Conservation (phyloP, 2,888 invertebrate genomes). For the Cepaea hortensis region DNA sequence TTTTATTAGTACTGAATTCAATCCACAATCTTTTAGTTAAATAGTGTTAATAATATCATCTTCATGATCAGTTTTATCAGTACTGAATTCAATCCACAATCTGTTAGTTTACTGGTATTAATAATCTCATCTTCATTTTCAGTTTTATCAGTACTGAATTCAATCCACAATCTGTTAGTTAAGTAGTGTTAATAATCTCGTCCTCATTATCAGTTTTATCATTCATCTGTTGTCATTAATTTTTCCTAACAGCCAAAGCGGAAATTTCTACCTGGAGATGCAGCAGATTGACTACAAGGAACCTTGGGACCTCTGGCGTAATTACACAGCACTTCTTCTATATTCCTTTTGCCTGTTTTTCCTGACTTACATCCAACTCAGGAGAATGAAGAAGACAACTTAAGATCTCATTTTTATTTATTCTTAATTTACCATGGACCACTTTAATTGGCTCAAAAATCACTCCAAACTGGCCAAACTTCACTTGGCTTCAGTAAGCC, state of each 20-base stretch:
- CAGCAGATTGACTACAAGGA: conserved; percentile 16
- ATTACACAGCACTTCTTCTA: conserved; percentile 55
- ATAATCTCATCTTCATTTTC: not conserved
- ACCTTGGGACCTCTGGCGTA: conserved; percentile 41
- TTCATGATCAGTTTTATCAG: not conserved
- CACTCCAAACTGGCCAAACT: too few relatives aligned
- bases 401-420: not conserved
- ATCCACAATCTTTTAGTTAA: not conserved
- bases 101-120: not conserved
- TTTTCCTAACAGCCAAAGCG: not conserved
- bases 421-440: too few relatives aligned
- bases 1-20: not conserved
- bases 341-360: conserved; percentile 63
- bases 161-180: too few relatives aligned
- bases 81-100: too few relatives aligned
- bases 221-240: not conserved
- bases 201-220: not conserved
- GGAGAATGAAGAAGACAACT: conserved; percentile 40
- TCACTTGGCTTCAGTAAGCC: too few relatives aligned
- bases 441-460: too few relatives aligned
- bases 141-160: not conserved
- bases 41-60: not conserved
- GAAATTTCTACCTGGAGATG: not conserved
- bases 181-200: too few relatives aligned
- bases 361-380: conserved; percentile 57